phyloP scores from a whole-genome alignment of 1,140 invertebrate species.

The Triops longicaudatus region DNA sequence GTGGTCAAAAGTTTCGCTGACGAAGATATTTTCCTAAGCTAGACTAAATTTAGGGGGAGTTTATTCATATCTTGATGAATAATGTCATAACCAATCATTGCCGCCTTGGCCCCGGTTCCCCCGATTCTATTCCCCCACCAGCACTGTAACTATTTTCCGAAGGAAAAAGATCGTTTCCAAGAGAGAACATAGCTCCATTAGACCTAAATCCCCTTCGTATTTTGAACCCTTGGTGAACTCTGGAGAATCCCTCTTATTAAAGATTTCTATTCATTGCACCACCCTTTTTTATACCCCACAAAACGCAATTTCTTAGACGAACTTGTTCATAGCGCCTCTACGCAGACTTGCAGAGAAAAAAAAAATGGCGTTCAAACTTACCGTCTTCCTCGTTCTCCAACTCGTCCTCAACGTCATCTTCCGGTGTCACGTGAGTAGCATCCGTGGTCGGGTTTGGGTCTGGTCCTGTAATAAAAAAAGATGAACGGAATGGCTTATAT shows the following conservation, averaged over 20 bases:
- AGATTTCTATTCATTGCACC: constrained; percentile 7
- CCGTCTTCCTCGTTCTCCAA: background rate
- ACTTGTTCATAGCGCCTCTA: background rate
- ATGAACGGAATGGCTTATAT: background rate
- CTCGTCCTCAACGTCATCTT: background rate
- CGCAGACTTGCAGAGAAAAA: background rate
- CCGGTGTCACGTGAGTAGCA: background rate
- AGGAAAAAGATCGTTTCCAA: background rate
- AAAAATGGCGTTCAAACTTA: background rate
- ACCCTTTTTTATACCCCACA: background rate
- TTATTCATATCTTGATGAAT: background rate
- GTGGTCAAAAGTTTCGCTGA: background rate
- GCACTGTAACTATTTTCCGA: background rate
- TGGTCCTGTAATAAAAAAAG: background rate
- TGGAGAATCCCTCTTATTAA: background rate
- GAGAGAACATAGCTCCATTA: background rate
- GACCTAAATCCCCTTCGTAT: background rate
- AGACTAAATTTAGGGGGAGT: background rate
- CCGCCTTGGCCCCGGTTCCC: background rate
- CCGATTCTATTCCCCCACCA: background rate
- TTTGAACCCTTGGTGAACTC: background rate
- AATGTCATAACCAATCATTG: constrained; percentile 6
- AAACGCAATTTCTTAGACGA: background rate
- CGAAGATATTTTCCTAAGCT: background rate
- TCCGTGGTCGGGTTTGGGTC: constrained; percentile 4